Conservation (phyloP, 1,140 invertebrate genomes). For the Triops longicaudatus region DNA sequence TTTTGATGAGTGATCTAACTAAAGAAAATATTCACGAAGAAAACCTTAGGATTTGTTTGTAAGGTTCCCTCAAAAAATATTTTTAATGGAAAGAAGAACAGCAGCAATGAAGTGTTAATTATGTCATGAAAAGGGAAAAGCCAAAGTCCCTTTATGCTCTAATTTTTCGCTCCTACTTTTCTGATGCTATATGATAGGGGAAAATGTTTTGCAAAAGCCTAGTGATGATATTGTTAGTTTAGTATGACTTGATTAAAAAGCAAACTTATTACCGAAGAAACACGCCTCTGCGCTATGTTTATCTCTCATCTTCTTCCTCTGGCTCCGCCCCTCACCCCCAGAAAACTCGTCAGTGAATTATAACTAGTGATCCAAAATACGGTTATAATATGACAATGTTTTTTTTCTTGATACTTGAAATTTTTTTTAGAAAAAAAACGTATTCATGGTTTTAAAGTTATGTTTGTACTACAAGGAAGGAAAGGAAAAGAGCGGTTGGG, state of each 20-base stretch:
- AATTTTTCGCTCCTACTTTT: conserved; percentile 14
- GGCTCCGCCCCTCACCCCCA: conserved; percentile 3
- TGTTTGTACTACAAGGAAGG: background rate
- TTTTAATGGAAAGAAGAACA: background rate
- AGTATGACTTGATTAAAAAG: background rate
- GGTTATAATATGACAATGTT: background rate
- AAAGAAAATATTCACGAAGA: conserved; percentile 1
- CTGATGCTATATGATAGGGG: conserved; percentile 8
- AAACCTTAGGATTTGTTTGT: background rate
- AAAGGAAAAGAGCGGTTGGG: background rate
- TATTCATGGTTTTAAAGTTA: background rate
- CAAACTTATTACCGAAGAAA: conserved; percentile 1
- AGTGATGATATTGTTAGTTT: conserved; percentile 15
- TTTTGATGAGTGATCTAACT: background rate
- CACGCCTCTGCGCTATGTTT: background rate
- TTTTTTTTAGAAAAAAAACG: too few relatives aligned
- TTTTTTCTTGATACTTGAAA: background rate
- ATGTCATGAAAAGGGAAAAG: background rate
- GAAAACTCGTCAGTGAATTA: conserved; percentile 3
- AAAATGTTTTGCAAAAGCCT: background rate
- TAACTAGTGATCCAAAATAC: conserved; percentile 12
- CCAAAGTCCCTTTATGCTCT: conserved; percentile 11
- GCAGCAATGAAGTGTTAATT: conserved; percentile 1
- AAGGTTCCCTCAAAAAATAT: background rate
- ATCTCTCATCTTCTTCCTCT: background rate